Evolutionary conservation across 2,113 vertebrate species (phyloP).

Genomic region (Hippocampus abdominalis): DNA sequence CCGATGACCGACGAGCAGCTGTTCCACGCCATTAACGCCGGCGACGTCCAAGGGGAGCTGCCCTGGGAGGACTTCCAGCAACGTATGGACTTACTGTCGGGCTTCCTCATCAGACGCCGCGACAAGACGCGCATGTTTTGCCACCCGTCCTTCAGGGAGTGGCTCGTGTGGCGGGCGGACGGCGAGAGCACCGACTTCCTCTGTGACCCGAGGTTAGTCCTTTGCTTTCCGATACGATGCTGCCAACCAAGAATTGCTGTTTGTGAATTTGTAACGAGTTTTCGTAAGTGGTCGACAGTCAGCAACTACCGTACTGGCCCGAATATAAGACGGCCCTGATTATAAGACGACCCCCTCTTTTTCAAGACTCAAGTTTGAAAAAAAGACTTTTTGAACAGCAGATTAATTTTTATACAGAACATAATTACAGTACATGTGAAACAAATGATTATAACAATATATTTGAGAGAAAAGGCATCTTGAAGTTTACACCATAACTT

Average conservation of each 20-base stretch:
- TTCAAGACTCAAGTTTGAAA: too few species aligned
- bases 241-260: not conserved
- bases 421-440: too few species aligned
- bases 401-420: too few species aligned
- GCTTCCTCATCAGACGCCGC: slow-evolving; percentile 87
- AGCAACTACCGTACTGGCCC: too few species aligned
- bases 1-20: slow-evolving; percentile 97
- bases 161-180: slow-evolving; percentile 95
- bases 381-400: too few species aligned
- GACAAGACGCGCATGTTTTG: slow-evolving; percentile 99
- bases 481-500: too few species aligned
- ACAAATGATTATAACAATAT: too few species aligned
- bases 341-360: too few species aligned
- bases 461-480: too few species aligned
- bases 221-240: slow-evolving; percentile 7
- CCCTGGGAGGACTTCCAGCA: slow-evolving; percentile 94
- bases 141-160: slow-evolving; percentile 96
- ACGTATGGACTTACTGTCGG: slow-evolving; percentile 88
- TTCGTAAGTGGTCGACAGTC: too few species aligned
- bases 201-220: slow-evolving; percentile 89
- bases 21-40: slow-evolving; percentile 89
- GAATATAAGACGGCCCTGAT: too few species aligned
- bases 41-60: slow-evolving; percentile 79
- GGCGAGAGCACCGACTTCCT: slow-evolving; percentile 93
- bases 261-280: too few species aligned